phyloP scores from a whole-genome alignment of 2,113 vertebrate species.

The Lagopus muta region DNA sequence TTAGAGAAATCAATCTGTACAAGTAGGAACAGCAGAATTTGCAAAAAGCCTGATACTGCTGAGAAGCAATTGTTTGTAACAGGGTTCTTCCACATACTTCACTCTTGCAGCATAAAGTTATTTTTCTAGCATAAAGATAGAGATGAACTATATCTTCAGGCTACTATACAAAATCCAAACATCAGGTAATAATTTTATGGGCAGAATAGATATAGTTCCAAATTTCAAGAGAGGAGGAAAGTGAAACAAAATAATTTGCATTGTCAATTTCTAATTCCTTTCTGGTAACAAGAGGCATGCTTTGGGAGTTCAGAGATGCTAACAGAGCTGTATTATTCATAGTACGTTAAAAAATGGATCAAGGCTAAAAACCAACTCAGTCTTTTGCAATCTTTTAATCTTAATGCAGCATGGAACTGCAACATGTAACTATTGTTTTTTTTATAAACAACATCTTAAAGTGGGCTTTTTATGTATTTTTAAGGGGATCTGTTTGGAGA shows the following conservation, averaged over 20 bases:
- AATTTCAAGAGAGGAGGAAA: constrained; percentile 39
- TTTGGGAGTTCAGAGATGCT: constrained; percentile 45
- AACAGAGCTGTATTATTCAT: constrained; percentile 39
- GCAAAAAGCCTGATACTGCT: not conserved
- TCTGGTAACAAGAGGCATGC: constrained; percentile 10
- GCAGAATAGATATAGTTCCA: constrained; percentile 11
- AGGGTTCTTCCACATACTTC: not conserved
- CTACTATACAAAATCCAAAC: constrained; percentile 1
- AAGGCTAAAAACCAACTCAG: constrained; percentile 35
- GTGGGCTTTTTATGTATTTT: not conserved
- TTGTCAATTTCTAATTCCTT: constrained; percentile 39
- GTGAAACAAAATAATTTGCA: constrained; percentile 36
- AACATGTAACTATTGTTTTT: not conserved
- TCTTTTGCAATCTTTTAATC: constrained; percentile 23
- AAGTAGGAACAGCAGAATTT: not conserved
- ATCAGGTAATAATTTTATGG: not conserved
- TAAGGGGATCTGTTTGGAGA: not conserved
- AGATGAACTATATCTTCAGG: not conserved
- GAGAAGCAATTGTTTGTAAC: not conserved
- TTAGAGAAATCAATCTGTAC: not conserved
- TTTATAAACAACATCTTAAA: not conserved
- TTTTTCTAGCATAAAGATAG: not conserved
- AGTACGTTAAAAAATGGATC: constrained; percentile 59
- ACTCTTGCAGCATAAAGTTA: not conserved
- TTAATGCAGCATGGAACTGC: not conserved